Base-by-base conservation (phyloP, 1,140 invertebrate genomes). In the Latrodectus geometricus region DNA sequence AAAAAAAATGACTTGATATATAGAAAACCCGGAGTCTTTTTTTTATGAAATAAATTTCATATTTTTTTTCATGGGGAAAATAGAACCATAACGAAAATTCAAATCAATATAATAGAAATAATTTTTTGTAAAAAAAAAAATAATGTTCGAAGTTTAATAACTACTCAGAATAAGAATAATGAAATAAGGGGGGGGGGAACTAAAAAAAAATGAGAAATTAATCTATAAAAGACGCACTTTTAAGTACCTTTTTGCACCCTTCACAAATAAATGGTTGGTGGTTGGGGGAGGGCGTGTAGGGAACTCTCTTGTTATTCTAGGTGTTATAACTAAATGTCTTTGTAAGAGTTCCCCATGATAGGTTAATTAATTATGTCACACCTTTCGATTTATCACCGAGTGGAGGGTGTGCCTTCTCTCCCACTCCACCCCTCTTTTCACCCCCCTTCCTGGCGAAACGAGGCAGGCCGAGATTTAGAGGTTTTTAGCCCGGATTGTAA, bases 291-390 rank as follows among this genome's bases (percentile, higher is more conserved):
- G 48, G 17, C 3, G 11, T 61, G 54, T 35, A 35, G 35, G 35
- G 35, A 35, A 3, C 35, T 1, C 35, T 35, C 35, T 35, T 35
- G 35, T 35, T 35, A 35, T 35, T 35, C 14, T 66, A 80, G 78
- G 78, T 80, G 78, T 80, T 68, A 68, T 80, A 80, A 80, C 80
- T 74, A 73, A 74, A 83, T 83, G 80, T 83, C 80, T 83, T 83
- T 83, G 80, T 83, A 74, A 83, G 72, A 49, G 79, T 20, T 21
- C 20, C 17, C 54, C 52, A 49, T 83, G 80, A 83, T 83, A 83
- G 80, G 69, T 83, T 83, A 83, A 83, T 83, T 83, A 83, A 83
- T 83, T 83, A 83, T 74, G 72, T 83, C 80, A 83, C 80, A 83
- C 80, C 70, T 79, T 74, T 83, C 80, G 72, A 83, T 83, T 83